Evolutionary conservation across 2,797 vertebrate species (phyloP).

Genomic region (Enteromius fasciolatus): DNA sequence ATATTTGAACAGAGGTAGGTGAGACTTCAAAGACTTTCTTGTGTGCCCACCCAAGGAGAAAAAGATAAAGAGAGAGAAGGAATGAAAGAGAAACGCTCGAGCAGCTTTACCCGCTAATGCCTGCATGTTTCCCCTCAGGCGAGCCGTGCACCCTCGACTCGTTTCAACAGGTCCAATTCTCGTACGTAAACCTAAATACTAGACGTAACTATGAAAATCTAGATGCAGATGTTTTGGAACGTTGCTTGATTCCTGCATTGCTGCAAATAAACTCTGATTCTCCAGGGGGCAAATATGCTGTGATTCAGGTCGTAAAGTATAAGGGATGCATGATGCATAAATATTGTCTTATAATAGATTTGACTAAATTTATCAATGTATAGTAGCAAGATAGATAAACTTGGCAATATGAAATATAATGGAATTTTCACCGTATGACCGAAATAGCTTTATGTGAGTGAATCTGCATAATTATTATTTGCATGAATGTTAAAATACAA

Average conservation of each 20-base stretch:
- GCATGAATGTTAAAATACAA: background rate
- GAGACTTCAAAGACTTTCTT: slow-evolving; percentile 33
- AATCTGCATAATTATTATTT: background rate
- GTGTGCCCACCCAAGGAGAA: slow-evolving; percentile 30
- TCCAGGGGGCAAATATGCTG: background rate
- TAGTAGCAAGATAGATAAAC: background rate
- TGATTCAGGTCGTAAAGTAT: background rate
- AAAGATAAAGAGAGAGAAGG: slow-evolving; percentile 16
- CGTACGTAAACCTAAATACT: background rate
- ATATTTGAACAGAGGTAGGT: slow-evolving; percentile 31
- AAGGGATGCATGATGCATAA: background rate
- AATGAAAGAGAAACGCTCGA: slow-evolving; percentile 10
- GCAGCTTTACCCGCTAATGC: slow-evolving; percentile 33
- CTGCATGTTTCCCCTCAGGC: slow-evolving; percentile 29
- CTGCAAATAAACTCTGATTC: background rate
- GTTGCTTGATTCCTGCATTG: background rate
- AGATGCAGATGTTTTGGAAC: background rate
- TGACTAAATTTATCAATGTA: background rate
- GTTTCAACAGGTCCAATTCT: slow-evolving; percentile 29
- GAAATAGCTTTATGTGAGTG: background rate
- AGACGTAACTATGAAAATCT: background rate
- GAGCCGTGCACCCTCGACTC: background rate
- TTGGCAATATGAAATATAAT: background rate
- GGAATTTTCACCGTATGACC: background rate
- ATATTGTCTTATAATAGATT: background rate